Evolutionary conservation across 2,888 invertebrate genomes (phyloP).

Genomic region (Mythimna albipuncta): DNA sequence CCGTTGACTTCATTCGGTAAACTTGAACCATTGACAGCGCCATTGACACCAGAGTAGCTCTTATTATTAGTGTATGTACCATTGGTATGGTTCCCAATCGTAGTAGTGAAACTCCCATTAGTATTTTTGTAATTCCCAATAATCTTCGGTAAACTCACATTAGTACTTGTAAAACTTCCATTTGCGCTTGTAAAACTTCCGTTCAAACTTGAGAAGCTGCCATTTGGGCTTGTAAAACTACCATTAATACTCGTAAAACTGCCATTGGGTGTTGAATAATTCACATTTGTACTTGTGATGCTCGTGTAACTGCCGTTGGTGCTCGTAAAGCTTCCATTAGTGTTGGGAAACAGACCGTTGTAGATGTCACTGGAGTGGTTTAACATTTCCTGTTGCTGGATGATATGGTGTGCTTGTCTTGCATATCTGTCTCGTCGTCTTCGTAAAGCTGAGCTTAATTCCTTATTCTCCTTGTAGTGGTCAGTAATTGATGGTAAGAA

Average conservation of each 20-base stretch:
- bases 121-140: slow-evolving; percentile 62
- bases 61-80: slow-evolving; percentile 70
- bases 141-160: slow-evolving; percentile 46
- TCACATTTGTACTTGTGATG: slow-evolving; percentile 44
- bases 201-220: slow-evolving; percentile 50
- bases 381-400: slow-evolving; percentile 94
- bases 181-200: slow-evolving; percentile 47
- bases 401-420: slow-evolving; percentile 95
- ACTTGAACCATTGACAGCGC: slow-evolving; percentile 55
- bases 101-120: slow-evolving; percentile 64
- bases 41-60: slow-evolving; percentile 55
- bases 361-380: slow-evolving; percentile 78
- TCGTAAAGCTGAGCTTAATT: slow-evolving; percentile 95
- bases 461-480: slow-evolving; percentile 89
- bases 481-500: slow-evolving; percentile 79
- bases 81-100: slow-evolving; percentile 69
- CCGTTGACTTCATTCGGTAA: slow-evolving; percentile 70
- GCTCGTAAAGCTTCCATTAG: slow-evolving; percentile 45
- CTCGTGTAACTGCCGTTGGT: slow-evolving; percentile 46
- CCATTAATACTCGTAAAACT: slow-evolving; percentile 53
- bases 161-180: slow-evolving; percentile 48
- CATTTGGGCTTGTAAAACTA: slow-evolving; percentile 49
- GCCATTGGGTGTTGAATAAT: slow-evolving; percentile 55
- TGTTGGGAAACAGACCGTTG: slow-evolving; percentile 72
- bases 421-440: slow-evolving; percentile 96